phyloP scores from a whole-genome alignment of 2,113 vertebrate species.

The Tragelaphus imberbis region DNA sequence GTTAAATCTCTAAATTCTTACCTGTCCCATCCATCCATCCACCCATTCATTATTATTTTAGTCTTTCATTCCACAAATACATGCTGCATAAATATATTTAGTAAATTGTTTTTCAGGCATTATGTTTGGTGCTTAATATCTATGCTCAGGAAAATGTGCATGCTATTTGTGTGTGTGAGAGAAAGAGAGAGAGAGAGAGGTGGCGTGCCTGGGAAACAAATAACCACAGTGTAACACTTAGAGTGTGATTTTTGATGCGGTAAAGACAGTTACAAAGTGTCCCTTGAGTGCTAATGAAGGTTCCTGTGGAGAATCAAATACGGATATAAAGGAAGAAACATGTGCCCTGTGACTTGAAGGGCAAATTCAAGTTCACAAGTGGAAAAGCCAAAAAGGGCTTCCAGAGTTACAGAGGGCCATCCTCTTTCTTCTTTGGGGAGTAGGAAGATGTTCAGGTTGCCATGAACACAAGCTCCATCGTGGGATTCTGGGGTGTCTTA shows the following conservation, averaged over 20 bases:
- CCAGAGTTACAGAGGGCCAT: too few relatives aligned
- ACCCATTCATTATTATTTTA: not conserved
- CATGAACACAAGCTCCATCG: accelerated
- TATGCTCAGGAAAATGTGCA: not conserved
- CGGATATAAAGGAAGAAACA: not conserved
- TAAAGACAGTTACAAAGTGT: not conserved
- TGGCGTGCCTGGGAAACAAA: not conserved
- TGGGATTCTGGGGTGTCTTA: not conserved
- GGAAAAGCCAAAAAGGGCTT: not conserved
- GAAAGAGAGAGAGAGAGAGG: not conserved
- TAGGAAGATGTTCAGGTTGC: accelerated
- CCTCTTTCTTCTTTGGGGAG: not conserved
- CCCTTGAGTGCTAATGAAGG: not conserved
- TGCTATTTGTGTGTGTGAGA: too few relatives aligned
- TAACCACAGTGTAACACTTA: not conserved
- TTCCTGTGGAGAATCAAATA: not conserved
- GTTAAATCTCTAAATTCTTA: not conserved
- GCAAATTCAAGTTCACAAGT: not conserved
- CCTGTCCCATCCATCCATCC: not conserved
- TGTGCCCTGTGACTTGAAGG: not conserved
- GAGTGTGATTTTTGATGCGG: not conserved
- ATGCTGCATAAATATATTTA: not conserved
- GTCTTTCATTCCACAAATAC: not conserved
- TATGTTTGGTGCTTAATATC: not conserved
- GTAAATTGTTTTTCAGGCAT: not conserved